Base-by-base conservation (phyloP, 2,797 vertebrate species). In the Pteropus rufus region DNA sequence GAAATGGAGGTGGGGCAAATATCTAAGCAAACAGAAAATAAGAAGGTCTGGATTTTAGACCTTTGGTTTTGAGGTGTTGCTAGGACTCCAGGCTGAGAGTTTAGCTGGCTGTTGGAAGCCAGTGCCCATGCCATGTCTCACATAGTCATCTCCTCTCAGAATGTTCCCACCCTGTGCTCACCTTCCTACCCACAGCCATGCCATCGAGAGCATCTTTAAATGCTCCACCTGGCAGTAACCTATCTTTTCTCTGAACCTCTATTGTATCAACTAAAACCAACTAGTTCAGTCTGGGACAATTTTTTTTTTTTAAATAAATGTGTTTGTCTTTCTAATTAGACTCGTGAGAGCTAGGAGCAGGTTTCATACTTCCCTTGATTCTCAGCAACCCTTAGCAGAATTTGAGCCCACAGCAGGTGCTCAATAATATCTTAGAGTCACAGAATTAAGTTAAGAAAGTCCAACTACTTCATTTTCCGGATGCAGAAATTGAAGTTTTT, bases 291-390 rank as follows among this genome's bases (percentile, higher is more conserved):
- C 52, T 56, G 18, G 15, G 62, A 64, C 79, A 7, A 54, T 62
- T 77, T 88, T 73, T n/a, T n/a, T 34, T 46, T 49, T 49, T 49
- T 49, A 16, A 56, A 26, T 92, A 52, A 84, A 10, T 82, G 23
- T 88, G 41, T 92, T 91, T 96, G 46, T 90, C 41, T 72, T 86
- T 84, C 21, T 29, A 87, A 54, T 36, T 95, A 92, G 81, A 65
- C 39, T 79, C 12, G 11, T 29, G 10, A 84, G 56, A 15, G 24
- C 6, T 62, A 7, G 41, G 19, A 29, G 10, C 10, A 94, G 10
- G 46, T 80, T 85, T 91, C 44, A 19, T n/a, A 76, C 9, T 52
- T 89, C 3, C 15, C 44, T 83, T 62, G 54, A 75, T 91, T 94
- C 65, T 96, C 10, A 89, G 36, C 44, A 79, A 85, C 60, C 44